Evolutionary conservation across 2,888 invertebrate species (phyloP), one percentile per base, ranked within the genome.

Genomic region (Leptinotarsa juncta): DNA sequence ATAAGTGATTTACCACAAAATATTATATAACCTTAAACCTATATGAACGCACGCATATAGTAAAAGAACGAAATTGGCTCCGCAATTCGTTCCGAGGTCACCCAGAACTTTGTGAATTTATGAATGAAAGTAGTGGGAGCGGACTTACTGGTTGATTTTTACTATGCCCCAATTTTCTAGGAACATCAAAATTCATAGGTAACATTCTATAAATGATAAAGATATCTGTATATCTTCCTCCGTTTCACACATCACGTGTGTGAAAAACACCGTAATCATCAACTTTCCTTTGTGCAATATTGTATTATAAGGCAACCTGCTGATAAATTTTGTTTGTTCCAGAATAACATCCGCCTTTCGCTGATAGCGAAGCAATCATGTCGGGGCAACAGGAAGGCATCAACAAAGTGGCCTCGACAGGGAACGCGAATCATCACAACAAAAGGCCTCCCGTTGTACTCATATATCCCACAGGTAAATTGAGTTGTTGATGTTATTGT

Each of bases 381-480:
- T 79, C 79, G 3, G 77, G 70, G 12, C 79, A 79, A 60, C 79
- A 77, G 71, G 77, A 77, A 71, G 53, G 71, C 68, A 73, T 79
- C 65, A 77, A 74, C 67, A 77, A 79, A 69, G 77, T 77, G 67
- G 74, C 72, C 10, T 72, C 81, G 16, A 76, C 80, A 18, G 79
- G 79, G 65, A 81, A 82, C 67, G 87, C 87, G 49, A 88, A 87
- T 75, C 88, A 88, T 65, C 89, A 92, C 82, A 93, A 91, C 84
- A 94, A 94, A 87, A 90, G 93, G 83, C 93, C 94, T 82, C 93
- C 94, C 76, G 92, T 93, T 49, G 91, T 94, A 84, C 90, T 94
- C 82, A 91, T 94, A 78, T 93, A 93, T 87, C 93, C 93, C 23
- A 93, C 93, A 84, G 93, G 93, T 93, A 86, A 89, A 88, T 77